Evolutionary conservation across 2,888 invertebrate genomes (phyloP).

Genomic region (Petrolisthes manimaculis): DNA sequence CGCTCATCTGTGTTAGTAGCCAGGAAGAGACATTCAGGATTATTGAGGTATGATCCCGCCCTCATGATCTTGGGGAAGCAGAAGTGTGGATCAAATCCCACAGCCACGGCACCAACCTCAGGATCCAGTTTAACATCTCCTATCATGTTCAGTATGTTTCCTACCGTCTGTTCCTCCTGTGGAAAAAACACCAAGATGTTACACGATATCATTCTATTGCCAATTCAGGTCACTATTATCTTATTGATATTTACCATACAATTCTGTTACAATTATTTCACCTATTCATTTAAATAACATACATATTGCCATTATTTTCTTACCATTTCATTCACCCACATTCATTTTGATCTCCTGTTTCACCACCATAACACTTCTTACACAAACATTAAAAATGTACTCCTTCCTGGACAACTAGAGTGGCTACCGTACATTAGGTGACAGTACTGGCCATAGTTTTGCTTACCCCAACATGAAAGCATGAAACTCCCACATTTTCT

Average conservation of each 20-base stretch:
- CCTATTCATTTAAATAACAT: too few relatives aligned
- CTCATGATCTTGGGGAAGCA: slow-evolving; percentile 87
- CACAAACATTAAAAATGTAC: too few relatives aligned
- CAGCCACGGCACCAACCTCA: slow-evolving; percentile 91
- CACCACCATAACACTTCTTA: too few relatives aligned
- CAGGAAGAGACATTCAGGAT: slow-evolving; percentile 84
- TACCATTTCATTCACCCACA: neutral
- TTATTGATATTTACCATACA: too few relatives aligned
- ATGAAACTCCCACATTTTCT: slow-evolving; percentile 81
- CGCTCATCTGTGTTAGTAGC: slow-evolving; percentile 95
- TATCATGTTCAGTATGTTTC: slow-evolving; percentile 73
- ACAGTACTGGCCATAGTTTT: too few relatives aligned
- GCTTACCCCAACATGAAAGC: slow-evolving; percentile 81
- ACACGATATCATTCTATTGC: neutral
- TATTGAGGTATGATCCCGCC: slow-evolving; percentile 87
- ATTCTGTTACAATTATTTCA: too few relatives aligned
- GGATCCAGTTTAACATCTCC: slow-evolving; percentile 77
- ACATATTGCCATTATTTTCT: too few relatives aligned
- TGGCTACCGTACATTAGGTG: too few relatives aligned
- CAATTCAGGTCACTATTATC: too few relatives aligned
- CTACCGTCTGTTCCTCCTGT: slow-evolving; percentile 78
- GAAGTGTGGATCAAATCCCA: slow-evolving; percentile 94
- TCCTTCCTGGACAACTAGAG: too few relatives aligned
- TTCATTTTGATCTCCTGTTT: too few relatives aligned
- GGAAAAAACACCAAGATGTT: neutral